Base-by-base conservation (phyloP, 2,888 invertebrate species). In the Drymonia ruficornis region DNA sequence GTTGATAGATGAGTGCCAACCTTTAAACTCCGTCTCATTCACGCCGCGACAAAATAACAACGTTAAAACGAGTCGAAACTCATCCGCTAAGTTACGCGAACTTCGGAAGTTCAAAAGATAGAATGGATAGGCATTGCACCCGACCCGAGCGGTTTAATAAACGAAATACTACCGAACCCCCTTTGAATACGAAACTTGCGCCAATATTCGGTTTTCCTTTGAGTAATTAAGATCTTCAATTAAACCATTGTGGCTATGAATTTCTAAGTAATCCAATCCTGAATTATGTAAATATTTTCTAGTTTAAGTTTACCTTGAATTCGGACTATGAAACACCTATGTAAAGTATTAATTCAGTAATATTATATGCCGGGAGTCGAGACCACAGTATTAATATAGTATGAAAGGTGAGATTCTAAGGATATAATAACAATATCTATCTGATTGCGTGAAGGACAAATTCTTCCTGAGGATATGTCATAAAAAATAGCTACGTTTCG, bases 171-270 rank as follows among this genome's bases (percentile, higher is more conserved):
- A 61, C 56, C 55, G 28, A 57, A 53, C 57, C 59, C 59, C 23
- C 55, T 58, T 59, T 63, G 69, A 68, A 65, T 65, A 61, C 55
- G 49, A 65, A 73, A 67, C 53, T 62, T 53, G 7, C 34, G 49
- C 31, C 54, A 60, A 59, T 66, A 66, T 67, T 72, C 55, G 58
- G 65, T 63, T 66, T 68, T 53, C 74, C 79, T 83, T 83, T 83
- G 81, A 83, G 61, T 74, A 81, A 83, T 83, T 81, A 78, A 70
- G 59, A 51, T 53, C 31, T 59, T 56, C 55, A 74, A 68, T 66
- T 59, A 63, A 65, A 66, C 59, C 58, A 55, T 63, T 56, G 62
- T 53, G 65, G 64, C 49, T 61, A 67, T 60, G 59, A 73, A 71
- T 68, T 59, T 57, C 53, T 56, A 53, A 65, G 57, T 72, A 72